A percentile compares a stretch with the other conserved stretches of the same genome.
phyloP scores from a whole-genome alignment of 1,140 invertebrate species.

The Dendrolimus kikuchii region DNA sequence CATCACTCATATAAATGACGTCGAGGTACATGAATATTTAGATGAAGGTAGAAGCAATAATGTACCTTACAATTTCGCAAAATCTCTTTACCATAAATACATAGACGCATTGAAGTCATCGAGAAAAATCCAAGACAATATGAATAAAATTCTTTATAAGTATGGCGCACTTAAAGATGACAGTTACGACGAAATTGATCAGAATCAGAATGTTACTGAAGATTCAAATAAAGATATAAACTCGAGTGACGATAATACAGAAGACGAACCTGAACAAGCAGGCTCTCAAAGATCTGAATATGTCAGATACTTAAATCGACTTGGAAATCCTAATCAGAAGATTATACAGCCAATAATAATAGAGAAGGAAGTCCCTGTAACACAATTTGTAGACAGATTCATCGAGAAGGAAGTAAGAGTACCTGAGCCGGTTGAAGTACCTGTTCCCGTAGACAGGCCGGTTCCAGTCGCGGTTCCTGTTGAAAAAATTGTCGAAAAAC shows the following conservation, averaged over 20 bases:
- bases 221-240: constrained; percentile 38
- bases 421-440: constrained; percentile 67
- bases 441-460: constrained; percentile 65
- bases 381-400: constrained; percentile 69
- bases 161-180: constrained; percentile 13
- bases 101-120: constrained; percentile 36
- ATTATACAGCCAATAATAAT: constrained; percentile 64
- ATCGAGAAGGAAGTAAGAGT: constrained; percentile 72
- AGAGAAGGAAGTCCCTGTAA: constrained; percentile 71
- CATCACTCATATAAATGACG: constrained; percentile 62
- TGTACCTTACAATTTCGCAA: constrained; percentile 28
- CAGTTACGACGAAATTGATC: constrained; percentile 19
- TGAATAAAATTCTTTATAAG: constrained; percentile 40
- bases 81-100: constrained; percentile 47
- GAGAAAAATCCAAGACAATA: constrained; percentile 43
- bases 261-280: constrained; percentile 24
- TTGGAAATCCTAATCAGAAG: constrained; percentile 22
- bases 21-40: constrained; percentile 68
- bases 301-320: constrained; percentile 23
- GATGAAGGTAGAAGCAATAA: constrained; percentile 53
- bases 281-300: constrained; percentile 31
- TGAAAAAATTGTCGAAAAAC: constrained; percentile 54
- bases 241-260: constrained; percentile 40
- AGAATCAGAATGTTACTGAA: constrained; percentile 24
- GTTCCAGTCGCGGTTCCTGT: constrained; percentile 68